phyloP scores from a whole-genome alignment of 2,113 vertebrate genomes.

The Buteo buteo region DNA sequence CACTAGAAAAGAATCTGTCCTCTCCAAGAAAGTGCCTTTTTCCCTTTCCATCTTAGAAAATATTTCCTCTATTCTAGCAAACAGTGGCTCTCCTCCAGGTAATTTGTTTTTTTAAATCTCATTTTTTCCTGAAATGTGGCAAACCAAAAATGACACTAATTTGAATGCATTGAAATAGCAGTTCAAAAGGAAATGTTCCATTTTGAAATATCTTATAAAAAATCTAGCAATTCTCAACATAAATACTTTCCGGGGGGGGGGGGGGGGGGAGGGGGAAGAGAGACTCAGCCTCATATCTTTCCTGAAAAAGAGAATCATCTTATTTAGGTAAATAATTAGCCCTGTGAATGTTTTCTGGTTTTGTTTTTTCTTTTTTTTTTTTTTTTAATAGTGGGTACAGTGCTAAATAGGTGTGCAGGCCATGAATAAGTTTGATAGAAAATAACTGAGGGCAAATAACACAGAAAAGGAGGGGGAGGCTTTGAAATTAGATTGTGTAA shows the following conservation, averaged over 20 bases:
- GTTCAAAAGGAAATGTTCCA: neutral
- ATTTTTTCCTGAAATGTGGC: neutral
- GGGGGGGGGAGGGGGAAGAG: too few relatives aligned
- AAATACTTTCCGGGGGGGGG: neutral
- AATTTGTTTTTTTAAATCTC: neutral
- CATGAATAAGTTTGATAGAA: neutral
- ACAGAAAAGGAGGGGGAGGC: neutral
- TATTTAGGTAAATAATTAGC: neutral
- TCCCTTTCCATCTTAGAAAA: neutral
- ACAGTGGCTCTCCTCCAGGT: neutral
- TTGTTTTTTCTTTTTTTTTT: too few relatives aligned
- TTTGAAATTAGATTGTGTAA: conserved; percentile 1
- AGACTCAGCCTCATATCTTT: neutral
- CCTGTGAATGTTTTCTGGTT: neutral
- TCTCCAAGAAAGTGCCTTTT: neutral
- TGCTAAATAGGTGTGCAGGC: neutral
- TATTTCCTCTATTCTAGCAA: neutral
- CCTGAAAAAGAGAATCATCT: neutral
- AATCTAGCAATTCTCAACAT: neutral
- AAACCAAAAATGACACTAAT: neutral
- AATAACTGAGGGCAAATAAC: neutral
- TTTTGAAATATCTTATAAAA: neutral
- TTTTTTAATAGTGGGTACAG: neutral
- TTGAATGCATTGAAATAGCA: neutral
- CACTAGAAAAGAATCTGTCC: neutral